Base-by-base conservation (phyloP, 2,113 vertebrate genomes). In the Ceuthmochares aereus region DNA sequence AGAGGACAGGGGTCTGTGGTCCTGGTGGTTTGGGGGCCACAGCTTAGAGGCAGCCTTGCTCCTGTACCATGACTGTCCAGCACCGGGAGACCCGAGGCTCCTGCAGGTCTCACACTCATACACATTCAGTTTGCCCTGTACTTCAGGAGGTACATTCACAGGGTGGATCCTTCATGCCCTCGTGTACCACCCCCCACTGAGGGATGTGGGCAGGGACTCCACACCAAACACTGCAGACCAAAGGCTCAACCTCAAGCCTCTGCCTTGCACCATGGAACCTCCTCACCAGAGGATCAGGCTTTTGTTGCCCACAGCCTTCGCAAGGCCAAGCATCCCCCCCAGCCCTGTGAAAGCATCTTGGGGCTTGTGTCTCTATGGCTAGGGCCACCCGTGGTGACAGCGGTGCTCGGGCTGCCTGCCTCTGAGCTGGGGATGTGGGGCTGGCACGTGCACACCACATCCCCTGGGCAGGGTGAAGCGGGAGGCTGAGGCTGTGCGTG, bases 101-200 rank as follows among this genome's bases (percentile, higher is more conserved):
- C 45, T 55, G 30, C 26, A 4, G 0, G 8, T 70, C 62, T 82
- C 34, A 36, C 25, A 12, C 8, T 72, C 7, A 2, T 30, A 54
- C 26, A 76, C 43, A 7, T 52, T 52, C 1, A 0, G 15, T 81
- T 84, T 87, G 42, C 49, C 60, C 36, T 18, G 14, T 49, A 49
- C 49, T 5, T 93, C 49, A 58, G 43, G 49, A 19, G 78, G 67
- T 51, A 16, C 0, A 0, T 21, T 55, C 42, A 34, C 0, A 3
- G 47, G 8, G 9, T 60, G 6, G 26, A 47, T 20, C 4, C 47
- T 40, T 14, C 0, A 0, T 82, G 34, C 17, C 29, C 22, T 79
- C 4, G 0, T 0, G 0, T 12, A 13, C 29, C 26, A 63, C 0
- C 32, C 43, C 32, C 47, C 66, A 15, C 43, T 32, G 74, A 51